A percentile compares a stretch with the other conserved stretches of the same genome.
phyloP scores from a whole-genome alignment of 2,797 vertebrate genomes.

The Avahi laniger region DNA sequence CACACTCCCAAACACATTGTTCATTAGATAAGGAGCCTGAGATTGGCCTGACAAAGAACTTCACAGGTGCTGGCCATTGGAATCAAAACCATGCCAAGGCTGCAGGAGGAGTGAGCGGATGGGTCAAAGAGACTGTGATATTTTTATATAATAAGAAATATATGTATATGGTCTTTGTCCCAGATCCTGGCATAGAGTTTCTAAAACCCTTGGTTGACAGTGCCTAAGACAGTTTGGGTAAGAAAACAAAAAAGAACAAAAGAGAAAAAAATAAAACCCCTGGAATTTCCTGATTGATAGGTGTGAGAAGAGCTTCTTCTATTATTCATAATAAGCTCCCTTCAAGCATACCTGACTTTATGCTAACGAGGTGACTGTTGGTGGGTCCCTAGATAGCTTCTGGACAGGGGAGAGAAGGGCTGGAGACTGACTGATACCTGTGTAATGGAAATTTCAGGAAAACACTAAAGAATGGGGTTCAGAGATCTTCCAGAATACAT shows the following conservation, averaged over 20 bases:
- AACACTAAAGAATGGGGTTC: background rate
- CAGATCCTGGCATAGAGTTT: background rate
- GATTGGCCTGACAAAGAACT: background rate
- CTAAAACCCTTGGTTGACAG: background rate
- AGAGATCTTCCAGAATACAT: background rate
- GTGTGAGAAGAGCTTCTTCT: background rate
- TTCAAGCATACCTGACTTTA: background rate
- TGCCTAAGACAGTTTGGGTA: too few species aligned
- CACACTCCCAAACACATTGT: background rate
- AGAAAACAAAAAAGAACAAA: too few species aligned
- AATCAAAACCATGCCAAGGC: background rate
- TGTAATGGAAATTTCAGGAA: background rate
- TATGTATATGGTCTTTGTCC: background rate
- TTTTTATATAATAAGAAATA: background rate
- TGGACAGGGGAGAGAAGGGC: background rate
- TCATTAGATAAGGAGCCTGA: background rate
- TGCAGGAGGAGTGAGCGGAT: background rate
- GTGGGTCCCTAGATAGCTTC: background rate
- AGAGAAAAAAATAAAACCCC: background rate
- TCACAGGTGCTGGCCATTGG: background rate
- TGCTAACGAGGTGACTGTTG: background rate
- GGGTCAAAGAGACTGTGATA: background rate
- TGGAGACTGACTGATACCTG: background rate
- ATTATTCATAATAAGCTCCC: background rate
- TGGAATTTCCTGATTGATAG: too few species aligned